Evolutionary conservation across 2,888 invertebrate species (phyloP).

Genomic region (Drosophila acutilabella): DNA sequence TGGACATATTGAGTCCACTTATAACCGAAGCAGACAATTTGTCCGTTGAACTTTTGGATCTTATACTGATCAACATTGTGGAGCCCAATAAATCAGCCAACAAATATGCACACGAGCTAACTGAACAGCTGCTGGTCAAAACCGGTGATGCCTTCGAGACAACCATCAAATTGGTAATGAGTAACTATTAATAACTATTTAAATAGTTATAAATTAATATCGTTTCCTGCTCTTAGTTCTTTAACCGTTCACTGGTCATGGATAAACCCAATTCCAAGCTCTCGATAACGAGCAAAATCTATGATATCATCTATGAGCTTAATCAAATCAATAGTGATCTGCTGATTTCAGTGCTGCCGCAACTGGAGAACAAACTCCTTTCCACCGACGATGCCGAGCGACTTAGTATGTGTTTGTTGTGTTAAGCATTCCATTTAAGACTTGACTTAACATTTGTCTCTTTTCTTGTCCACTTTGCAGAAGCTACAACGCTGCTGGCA

Average conservation of each 20-base stretch:
- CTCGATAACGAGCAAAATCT: conserved; percentile 93
- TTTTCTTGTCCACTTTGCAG: conserved; percentile 74
- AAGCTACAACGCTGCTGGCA: conserved; percentile 94
- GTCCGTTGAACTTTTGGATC: conserved; percentile 96
- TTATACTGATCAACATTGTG: conserved; percentile 96
- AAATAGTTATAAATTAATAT: background rate
- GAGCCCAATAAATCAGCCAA: conserved; percentile 96
- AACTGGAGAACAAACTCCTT: conserved; percentile 97
- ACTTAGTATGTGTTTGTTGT: conserved; percentile 86
- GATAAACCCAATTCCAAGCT: conserved; percentile 95
- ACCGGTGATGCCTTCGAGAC: conserved; percentile 97
- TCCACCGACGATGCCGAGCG: conserved; percentile 96
- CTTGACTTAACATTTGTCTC: background rate
- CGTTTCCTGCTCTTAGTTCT: conserved; percentile 89
- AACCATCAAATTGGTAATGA: conserved; percentile 94
- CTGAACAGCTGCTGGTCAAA: conserved; percentile 95
- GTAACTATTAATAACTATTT: background rate
- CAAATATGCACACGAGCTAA: conserved; percentile 95
- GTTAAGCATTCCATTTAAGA: background rate
- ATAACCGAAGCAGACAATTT: conserved; percentile 98
- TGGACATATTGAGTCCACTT: conserved; percentile 97
- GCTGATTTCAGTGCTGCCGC: conserved; percentile 94
- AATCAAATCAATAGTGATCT: conserved; percentile 96
- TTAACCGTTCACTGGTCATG: conserved; percentile 96
- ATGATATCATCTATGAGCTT: conserved; percentile 97